Percentiles rank a stretch among this genome's conserved stretches.
These are phyloP conservation scores for Gymnarchus niloticus DNA, from an alignment of 2,113 vertebrate species.

Conservation along the genomic window DNA sequence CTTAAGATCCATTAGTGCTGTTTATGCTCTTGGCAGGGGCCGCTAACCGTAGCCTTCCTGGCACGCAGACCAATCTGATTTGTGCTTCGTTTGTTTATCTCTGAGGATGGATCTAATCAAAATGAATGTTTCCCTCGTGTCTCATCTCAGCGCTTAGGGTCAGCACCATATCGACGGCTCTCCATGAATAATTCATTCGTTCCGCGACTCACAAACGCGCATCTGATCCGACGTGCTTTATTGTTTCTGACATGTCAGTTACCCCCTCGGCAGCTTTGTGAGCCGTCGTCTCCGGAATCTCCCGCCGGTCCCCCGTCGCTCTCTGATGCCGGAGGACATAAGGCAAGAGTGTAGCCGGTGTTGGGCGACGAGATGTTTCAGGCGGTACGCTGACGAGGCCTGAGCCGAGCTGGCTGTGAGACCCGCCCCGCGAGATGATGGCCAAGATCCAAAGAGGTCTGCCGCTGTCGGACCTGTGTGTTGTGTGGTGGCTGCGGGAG, in stretches of 20 bases:
- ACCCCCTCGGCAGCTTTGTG: background rate
- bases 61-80: constrained; percentile 20
- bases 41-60: constrained; percentile 13
- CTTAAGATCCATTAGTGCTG: background rate
- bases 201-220: background rate
- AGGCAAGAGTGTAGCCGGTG: background rate
- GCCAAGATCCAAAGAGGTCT: background rate
- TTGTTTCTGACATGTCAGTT: constrained; percentile 6
- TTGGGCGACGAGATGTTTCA: background rate
- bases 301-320: background rate
- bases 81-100: constrained; percentile 8
- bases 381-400: background rate
- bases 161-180: background rate
- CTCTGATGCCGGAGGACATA: background rate
- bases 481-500: too few relatives aligned
- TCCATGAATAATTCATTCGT: constrained; percentile 6
- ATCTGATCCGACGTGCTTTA: constrained; percentile 15
- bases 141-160: constrained; percentile 10
- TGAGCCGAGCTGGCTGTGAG: background rate
- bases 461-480: background rate
- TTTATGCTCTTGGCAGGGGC: constrained; percentile 9
- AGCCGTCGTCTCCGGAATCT: background rate
- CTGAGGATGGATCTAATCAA: constrained; percentile 20
- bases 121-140: constrained; percentile 6
- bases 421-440: background rate